Evolutionary conservation across 2,888 invertebrate genomes (phyloP), one percentile per base, ranked within the genome.

Genomic region (Coenonympha arcania): DNA sequence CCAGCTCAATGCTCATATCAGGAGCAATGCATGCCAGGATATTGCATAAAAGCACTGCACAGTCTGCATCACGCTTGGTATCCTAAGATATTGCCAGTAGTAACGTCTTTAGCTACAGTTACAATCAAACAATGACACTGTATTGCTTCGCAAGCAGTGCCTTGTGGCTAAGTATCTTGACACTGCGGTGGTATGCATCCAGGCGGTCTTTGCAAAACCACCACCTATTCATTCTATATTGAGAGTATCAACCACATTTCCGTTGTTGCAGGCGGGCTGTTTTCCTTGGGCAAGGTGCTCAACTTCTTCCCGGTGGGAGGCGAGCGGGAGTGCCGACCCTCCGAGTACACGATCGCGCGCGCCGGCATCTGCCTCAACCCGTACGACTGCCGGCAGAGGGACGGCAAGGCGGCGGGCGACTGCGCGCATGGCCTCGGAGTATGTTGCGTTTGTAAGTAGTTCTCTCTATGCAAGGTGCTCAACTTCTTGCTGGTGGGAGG

Each of bases 391-490:
- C 88, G 92, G 8, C 91, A 93, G 65, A 89, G 93, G 63, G 90
- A 91, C 31, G 90, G 90, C 6, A 73, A 72, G 18, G 90, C 94
- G 0, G 88, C 90, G 28, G 95, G 95, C 0, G 90, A 91, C 62
- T 95, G 95, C 66, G 94, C 94, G 0, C 88, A 93, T 55, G 94
- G 95, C 6, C 92, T 95, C 57, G 95, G 95, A 1, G 94, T 94
- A 6, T 95, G 95, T 69, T 95, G 95, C 74, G 90, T 94, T 47
- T 94, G 94, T 94, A 76, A 90, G 93, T 91, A 30, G 1, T 63
- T 85, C 31, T 66, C 82, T 0, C 66, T 84, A 50, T 78, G 85
- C 30, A 86, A 85, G 50, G 94, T 94, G 45, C 87, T 95, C 57
- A 94, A 94, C 75, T 92, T 95, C 71, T 93, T 95, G 73, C 93